These are phyloP conservation scores for Tiliqua scincoides DNA, from an alignment of 2,113 vertebrate genomes.

Conservation along the genomic window DNA sequence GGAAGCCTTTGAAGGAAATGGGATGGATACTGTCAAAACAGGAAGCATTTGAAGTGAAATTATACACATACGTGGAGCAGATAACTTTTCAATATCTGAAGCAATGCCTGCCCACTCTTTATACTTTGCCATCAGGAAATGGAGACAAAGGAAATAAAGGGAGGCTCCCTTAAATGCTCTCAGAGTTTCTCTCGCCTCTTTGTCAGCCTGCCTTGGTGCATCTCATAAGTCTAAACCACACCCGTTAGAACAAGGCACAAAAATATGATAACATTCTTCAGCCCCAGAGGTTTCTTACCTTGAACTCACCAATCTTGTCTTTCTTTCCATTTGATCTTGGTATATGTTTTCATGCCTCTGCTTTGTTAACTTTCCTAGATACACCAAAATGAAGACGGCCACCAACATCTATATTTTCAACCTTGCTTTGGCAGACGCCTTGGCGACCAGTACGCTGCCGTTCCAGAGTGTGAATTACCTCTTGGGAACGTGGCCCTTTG, in stretches of 20 bases:
- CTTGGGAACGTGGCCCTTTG: conserved; percentile 98
- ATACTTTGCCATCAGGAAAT: no score
- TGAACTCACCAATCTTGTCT: neutral
- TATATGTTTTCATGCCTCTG: neutral
- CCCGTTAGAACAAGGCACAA: neutral
- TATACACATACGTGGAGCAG: no score
- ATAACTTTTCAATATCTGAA: no score
- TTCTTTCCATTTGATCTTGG: neutral
- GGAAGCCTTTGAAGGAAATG: no score
- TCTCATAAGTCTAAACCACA: neutral
- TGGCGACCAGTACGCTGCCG: conserved; percentile 95
- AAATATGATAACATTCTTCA: neutral
- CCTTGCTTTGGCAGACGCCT: conserved; percentile 93
- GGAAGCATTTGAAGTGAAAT: no score
- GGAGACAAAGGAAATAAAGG: no score
- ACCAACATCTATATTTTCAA: conserved; percentile 99
- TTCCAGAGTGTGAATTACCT: conserved; percentile 98
- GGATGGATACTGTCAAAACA: no score
- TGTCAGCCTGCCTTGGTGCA: neutral
- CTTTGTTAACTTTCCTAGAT: conserved; percentile 77
- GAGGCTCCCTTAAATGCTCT: no score
- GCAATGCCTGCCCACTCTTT: no score
- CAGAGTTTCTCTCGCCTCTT: neutral
- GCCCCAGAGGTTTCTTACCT: neutral
- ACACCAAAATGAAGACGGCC: conserved; percentile 99